Conservation (phyloP, 2,113 vertebrate species). For the Shinisaurus crocodilurus region DNA sequence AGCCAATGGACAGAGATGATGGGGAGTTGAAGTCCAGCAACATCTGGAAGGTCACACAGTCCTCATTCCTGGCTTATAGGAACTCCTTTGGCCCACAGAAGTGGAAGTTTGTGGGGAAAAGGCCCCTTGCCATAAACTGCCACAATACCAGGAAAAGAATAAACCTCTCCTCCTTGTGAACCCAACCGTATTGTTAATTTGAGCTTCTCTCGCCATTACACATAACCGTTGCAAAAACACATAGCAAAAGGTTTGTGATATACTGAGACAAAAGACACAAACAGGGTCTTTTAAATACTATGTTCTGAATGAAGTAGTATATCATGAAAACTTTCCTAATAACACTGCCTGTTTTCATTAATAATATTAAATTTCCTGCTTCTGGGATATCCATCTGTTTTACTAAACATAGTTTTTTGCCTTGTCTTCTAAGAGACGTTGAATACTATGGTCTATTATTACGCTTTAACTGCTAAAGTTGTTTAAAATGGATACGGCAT, state of each 20-base stretch:
- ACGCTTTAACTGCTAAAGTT: constrained; percentile 53
- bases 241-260: constrained; percentile 21
- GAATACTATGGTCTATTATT: constrained; percentile 52
- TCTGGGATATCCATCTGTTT: constrained; percentile 58
- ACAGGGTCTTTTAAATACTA: constrained; percentile 18
- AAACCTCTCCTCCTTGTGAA: background rate
- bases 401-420: constrained; percentile 51
- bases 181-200: constrained; percentile 22
- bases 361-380: constrained; percentile 70
- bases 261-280: background rate
- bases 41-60: background rate
- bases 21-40: background rate
- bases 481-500: constrained; percentile 45
- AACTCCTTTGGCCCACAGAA: background rate
- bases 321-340: constrained; percentile 54
- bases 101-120: background rate
- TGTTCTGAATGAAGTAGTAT: constrained; percentile 38
- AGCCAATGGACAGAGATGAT: background rate
- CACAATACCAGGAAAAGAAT: background rate
- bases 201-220: constrained; percentile 31
- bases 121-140: background rate
- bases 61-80: background rate
- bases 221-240: constrained; percentile 59
- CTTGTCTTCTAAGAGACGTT: constrained; percentile 38
- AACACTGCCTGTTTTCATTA: constrained; percentile 70